Percentiles rank a stretch among this genome's conserved stretches.
These are phyloP conservation scores for Aleiodes leptofemur DNA, from an alignment of 2,888 invertebrate genomes.

Conservation along the genomic window DNA sequence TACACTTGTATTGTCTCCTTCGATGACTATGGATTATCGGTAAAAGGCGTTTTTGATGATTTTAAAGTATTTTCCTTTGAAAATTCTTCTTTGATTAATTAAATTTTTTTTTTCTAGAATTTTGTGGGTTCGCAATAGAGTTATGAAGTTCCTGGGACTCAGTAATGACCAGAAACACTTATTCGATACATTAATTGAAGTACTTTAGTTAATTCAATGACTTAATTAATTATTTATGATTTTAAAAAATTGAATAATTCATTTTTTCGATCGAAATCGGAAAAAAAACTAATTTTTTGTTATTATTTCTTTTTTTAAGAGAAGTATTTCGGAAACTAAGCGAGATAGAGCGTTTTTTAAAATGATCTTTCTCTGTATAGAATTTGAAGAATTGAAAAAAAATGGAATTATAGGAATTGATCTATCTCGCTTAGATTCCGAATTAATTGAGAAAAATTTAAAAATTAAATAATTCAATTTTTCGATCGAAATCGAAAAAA, in stretches of 20 bases:
- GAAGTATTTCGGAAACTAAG: conserved; percentile 27
- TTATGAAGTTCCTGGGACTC: conserved; percentile 78
- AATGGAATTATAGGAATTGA: too few relatives aligned
- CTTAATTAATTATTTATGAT: conserved; percentile 13
- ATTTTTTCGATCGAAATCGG: not conserved
- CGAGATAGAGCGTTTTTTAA: too few relatives aligned
- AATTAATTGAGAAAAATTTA: too few relatives aligned
- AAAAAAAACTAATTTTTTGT: too few relatives aligned
- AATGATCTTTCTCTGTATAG: too few relatives aligned
- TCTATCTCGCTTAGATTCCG: too few relatives aligned
- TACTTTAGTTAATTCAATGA: conserved; percentile 56
- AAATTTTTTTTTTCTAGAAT: conserved; percentile 72
- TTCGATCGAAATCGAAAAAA: too few relatives aligned
- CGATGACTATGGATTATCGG: conserved; percentile 55
- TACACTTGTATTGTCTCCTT: conserved; percentile 44
- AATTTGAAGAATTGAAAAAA: too few relatives aligned
- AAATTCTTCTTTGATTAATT: not conserved
- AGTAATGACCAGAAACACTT: conserved; percentile 60
- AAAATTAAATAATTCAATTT: too few relatives aligned
- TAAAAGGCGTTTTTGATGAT: conserved; percentile 29
- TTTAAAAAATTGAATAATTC: conserved; percentile 13
- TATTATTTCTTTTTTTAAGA: too few relatives aligned
- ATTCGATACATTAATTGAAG: conserved; percentile 68
- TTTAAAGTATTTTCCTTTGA: not conserved
- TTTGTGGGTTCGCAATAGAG: conserved; percentile 83